Percentiles rank a stretch among this genome's conserved stretches.
phyloP scores from a whole-genome alignment of 1,140 invertebrate species.

The Amphibalanus amphitrite region DNA sequence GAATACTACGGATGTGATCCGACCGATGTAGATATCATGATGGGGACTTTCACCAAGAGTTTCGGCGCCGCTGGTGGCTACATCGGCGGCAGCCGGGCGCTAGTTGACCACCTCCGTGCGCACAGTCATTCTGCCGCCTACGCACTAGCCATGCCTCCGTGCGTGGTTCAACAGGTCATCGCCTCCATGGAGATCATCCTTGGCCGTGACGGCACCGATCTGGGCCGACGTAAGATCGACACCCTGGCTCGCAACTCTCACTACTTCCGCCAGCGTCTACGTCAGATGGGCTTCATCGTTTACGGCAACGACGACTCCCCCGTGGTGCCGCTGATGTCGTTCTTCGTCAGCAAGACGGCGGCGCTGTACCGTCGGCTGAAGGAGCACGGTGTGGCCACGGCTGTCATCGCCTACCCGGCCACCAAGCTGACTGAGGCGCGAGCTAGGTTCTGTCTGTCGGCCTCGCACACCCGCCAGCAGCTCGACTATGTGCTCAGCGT shows the following conservation, averaged over 20 bases:
- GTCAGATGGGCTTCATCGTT: slow-evolving; percentile 81
- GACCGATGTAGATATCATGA: slow-evolving; percentile 81
- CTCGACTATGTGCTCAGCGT: slow-evolving; percentile 52
- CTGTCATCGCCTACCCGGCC: slow-evolving; percentile 95
- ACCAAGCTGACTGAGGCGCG: slow-evolving; percentile 87
- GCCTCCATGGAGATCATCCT: slow-evolving; percentile 74
- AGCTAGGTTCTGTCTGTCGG: slow-evolving; percentile 89
- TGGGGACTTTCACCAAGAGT: slow-evolving; percentile 92
- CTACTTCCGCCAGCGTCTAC: slow-evolving; percentile 70
- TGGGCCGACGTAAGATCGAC: slow-evolving; percentile 47
- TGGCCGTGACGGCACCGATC: slow-evolving; percentile 54
- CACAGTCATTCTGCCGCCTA: slow-evolving; percentile 74
- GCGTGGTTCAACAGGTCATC: slow-evolving; percentile 78
- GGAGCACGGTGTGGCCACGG: slow-evolving; percentile 65
- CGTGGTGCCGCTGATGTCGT: slow-evolving; percentile 87
- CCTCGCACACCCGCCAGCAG: slow-evolving; percentile 88
- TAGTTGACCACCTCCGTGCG: slow-evolving; percentile 62
- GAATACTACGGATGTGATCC: slow-evolving; percentile 71
- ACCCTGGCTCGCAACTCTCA: slow-evolving; percentile 63
- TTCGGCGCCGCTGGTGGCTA: slow-evolving; percentile 95
- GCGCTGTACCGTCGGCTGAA: slow-evolving; percentile 41
- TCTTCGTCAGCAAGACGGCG: slow-evolving; percentile 84
- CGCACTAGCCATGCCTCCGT: slow-evolving; percentile 73
- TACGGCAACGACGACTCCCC: slow-evolving; percentile 95
- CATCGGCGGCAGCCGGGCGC: slow-evolving; percentile 50